A percentile compares a stretch with the other conserved stretches of the same genome.
Evolutionary conservation across 2,113 vertebrate species (phyloP).

Genomic region (Callithrix jacchus): DNA sequence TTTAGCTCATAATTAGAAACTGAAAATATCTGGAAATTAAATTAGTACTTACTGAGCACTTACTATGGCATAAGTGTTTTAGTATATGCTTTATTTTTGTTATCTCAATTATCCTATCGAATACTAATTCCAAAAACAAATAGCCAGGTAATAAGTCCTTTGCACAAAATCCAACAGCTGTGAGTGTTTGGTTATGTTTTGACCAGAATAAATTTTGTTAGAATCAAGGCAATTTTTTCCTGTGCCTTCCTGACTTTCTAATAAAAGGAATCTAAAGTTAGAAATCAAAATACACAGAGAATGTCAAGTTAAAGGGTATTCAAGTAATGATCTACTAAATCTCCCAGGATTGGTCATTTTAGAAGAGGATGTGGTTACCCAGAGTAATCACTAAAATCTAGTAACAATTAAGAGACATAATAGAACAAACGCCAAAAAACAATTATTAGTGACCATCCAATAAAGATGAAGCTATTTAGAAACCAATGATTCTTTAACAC

Average conservation of each 20-base stretch:
- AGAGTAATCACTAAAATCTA: constrained; percentile 16
- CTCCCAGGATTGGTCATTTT: not conserved
- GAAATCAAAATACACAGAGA: not conserved
- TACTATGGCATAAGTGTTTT: not conserved
- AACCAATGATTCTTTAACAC: not conserved
- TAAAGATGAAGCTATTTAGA: not conserved
- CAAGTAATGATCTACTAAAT: not conserved
- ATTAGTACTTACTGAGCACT: not conserved
- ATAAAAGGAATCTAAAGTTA: not conserved
- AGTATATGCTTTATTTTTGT: not conserved
- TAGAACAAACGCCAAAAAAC: not conserved
- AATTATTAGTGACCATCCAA: not conserved
- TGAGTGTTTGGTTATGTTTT: not conserved
- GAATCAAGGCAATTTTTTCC: not conserved
- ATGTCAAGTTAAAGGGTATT: not conserved
- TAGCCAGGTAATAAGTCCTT: not conserved
- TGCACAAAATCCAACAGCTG: not conserved
- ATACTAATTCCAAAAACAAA: not conserved
- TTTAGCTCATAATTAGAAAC: not conserved
- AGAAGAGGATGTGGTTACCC: not conserved
- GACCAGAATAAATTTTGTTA: not conserved
- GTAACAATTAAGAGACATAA: not conserved
- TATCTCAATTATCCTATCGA: not conserved
- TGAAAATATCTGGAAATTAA: not conserved
- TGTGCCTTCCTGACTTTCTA: not conserved